Evolutionary conservation across 2,113 vertebrate species (phyloP), one percentile per base, ranked within the genome.

Genomic region (Circaetus gallicus): DNA sequence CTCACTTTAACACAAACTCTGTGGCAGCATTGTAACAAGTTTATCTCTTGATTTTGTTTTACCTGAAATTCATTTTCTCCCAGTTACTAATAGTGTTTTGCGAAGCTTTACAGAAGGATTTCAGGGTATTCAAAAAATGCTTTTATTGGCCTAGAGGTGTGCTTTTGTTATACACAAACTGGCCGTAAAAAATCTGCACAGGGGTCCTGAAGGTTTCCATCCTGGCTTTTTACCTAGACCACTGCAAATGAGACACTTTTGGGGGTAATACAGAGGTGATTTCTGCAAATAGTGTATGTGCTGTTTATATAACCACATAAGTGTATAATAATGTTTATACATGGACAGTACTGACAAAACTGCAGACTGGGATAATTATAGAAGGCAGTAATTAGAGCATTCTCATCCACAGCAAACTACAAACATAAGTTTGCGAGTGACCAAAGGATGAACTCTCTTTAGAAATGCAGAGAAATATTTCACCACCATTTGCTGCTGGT

Each of bases 391-490:
- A 61, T 73, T 45, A 61, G 28, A 85, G 10, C 31, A 42, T 24
- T 76, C 10, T 16, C 10, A 49, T 89, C n/a, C 29, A 42, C 4
- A 83, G 28, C 10, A 83, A 86, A 73, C 13, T 61, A 43, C 45
- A 90, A 81, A 86, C 38, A 7, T 17, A 50, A 79, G 22, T 70
- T 74, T 78, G 50, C 6, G 66, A 91, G 71, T 94, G 96, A 97
- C 93, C 93, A 97, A 91, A 84, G 69, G 61, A 86, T 97, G 96
- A 97, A 97, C 93, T 91, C 73, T 85, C 67, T 43, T 76, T 25
- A 93, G 59, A 96, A 96, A 86, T 55, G 61, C 17, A 86, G 76
- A 66, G 80, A 92, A 92, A 86, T 95, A 96, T 86, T 91, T 96
- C 69, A 88, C 31, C 67, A 70, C 86, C 50, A 34, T 96, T 96